Evolutionary conservation across 1,140 invertebrate species (phyloP).

Genomic region (Phthorimaea operculella): DNA sequence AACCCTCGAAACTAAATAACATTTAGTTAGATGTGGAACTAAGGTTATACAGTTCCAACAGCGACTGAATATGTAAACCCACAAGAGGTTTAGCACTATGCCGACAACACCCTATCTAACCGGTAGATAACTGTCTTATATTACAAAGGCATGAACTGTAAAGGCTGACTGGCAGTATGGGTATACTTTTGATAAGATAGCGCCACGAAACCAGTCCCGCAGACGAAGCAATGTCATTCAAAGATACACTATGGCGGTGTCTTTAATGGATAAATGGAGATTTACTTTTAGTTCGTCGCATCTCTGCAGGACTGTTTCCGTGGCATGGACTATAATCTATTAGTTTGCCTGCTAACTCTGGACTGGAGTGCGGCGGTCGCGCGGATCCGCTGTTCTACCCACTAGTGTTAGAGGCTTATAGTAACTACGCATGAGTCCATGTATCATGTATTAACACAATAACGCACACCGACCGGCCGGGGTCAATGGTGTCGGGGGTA

Average conservation of each 20-base stretch:
- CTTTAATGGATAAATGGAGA: too few species aligned
- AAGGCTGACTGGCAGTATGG: constrained; percentile 1
- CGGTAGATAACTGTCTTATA: neutral
- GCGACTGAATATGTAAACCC: too few species aligned
- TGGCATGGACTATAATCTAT: neutral
- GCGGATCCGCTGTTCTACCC: constrained; percentile 4
- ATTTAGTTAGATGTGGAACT: too few species aligned
- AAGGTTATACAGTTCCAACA: too few species aligned
- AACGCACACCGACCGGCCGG: constrained; percentile 22
- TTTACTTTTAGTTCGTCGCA: too few species aligned
- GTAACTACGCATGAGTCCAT: constrained; percentile 28
- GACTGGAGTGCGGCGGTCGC: constrained; percentile 11
- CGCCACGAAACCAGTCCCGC: too few species aligned
- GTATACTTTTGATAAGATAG: neutral
- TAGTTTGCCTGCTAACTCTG: neutral
- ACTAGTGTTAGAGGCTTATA: constrained; percentile 14
- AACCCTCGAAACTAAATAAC: too few species aligned
- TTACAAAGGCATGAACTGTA: neutral
- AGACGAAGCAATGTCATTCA: too few species aligned
- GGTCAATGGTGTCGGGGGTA: constrained; percentile 59
- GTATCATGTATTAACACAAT: constrained; percentile 39
- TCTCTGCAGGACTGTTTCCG: too few species aligned
- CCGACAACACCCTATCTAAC: too few species aligned
- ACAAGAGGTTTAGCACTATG: too few species aligned
- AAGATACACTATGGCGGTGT: too few species aligned